phyloP scores from a whole-genome alignment of 2,113 vertebrate species.

The Odontesthes bonariensis region DNA sequence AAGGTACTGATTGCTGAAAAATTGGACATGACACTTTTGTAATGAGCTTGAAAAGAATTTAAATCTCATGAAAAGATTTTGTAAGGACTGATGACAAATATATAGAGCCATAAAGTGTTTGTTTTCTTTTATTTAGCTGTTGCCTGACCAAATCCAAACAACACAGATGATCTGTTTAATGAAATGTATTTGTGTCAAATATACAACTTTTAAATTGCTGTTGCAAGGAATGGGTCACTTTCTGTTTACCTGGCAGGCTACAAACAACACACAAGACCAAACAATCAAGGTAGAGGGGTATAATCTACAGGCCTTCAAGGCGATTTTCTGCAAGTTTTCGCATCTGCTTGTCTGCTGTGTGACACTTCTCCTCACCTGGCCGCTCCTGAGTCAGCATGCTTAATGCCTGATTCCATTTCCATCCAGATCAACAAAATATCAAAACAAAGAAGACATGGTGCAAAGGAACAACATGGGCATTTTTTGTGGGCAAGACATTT shows the following conservation, averaged over 20 bases:
- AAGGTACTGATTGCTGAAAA: constrained; percentile 17
- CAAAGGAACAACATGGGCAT: no score
- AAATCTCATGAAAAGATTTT: constrained; percentile 1
- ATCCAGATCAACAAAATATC: no score
- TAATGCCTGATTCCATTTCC: no score
- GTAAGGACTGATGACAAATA: not conserved
- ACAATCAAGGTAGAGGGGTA: no score
- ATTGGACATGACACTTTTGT: constrained; percentile 38
- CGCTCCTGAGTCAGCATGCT: no score
- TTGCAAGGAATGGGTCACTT: not conserved
- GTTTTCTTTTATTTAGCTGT: not conserved
- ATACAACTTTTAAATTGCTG: not conserved
- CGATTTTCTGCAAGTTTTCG: no score
- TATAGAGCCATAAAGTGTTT: not conserved
- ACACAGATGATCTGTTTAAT: not conserved
- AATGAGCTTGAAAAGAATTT: not conserved
- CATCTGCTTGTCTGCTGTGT: no score
- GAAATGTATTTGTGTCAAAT: not conserved
- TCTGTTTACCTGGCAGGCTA: no score
- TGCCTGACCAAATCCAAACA: not conserved
- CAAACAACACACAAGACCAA: not conserved
- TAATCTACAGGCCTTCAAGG: no score
- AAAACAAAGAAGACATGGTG: no score
- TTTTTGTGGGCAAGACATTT: no score
- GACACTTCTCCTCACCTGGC: no score